Evolutionary conservation across 2,113 vertebrate species (phyloP).

Genomic region (Chamaea fasciata): DNA sequence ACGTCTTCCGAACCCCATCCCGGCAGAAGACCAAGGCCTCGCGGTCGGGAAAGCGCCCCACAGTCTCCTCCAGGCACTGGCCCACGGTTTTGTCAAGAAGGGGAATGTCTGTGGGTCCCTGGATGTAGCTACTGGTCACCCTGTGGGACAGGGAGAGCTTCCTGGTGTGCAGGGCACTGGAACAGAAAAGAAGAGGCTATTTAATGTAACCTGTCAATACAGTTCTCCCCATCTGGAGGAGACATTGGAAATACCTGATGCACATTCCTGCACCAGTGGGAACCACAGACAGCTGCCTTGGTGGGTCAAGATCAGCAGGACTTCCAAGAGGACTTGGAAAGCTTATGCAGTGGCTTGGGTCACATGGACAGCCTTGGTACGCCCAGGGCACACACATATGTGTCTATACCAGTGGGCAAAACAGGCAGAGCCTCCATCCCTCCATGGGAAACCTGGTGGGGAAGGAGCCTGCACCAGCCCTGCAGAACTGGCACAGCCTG

Average conservation of each 20-base stretch:
- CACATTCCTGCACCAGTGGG: background rate
- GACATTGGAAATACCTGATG: accelerated
- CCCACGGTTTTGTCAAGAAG: slow-evolving; percentile 74
- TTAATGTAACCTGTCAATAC: background rate
- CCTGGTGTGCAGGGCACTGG: slow-evolving; percentile 72
- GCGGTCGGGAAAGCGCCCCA: slow-evolving; percentile 67
- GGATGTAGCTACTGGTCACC: slow-evolving; percentile 80
- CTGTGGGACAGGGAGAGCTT: background rate
- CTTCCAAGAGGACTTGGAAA: background rate
- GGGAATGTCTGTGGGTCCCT: slow-evolving; percentile 59
- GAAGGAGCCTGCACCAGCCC: background rate
- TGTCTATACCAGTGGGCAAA: background rate
- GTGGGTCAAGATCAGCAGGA: background rate
- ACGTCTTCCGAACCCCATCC: slow-evolving; percentile 80
- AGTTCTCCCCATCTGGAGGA: background rate
- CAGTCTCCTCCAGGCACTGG: slow-evolving; percentile 68
- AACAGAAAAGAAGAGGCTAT: background rate
- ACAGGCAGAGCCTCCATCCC: background rate
- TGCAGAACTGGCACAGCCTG: background rate
- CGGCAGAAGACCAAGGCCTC: slow-evolving; percentile 77
- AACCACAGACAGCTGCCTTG: background rate
- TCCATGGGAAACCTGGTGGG: background rate
- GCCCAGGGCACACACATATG: background rate
- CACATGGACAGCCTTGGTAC: background rate
- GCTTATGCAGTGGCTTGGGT: background rate